These are phyloP conservation scores for Lanius ludovicianus DNA, from an alignment of 2,113 vertebrate species.

Conservation along the genomic window DNA sequence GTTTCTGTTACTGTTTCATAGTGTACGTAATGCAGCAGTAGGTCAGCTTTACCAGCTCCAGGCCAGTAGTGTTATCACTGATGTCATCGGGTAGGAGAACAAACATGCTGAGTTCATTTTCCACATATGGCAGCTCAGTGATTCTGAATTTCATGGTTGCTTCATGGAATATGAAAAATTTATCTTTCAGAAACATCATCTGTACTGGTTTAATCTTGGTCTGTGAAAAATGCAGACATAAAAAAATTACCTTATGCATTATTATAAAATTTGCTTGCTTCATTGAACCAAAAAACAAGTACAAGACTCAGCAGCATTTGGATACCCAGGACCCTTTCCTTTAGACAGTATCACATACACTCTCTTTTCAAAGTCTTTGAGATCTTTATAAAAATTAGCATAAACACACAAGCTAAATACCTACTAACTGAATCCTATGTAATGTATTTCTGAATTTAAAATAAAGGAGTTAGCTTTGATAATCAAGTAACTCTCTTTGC, in stretches of 20 bases:
- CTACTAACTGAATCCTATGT: neutral
- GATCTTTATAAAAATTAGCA: neutral
- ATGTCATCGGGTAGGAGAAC: constrained; percentile 79
- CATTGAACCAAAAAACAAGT: neutral
- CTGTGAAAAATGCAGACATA: constrained; percentile 47
- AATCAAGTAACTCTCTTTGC: neutral
- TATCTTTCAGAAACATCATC: constrained; percentile 80
- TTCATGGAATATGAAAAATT: constrained; percentile 65
- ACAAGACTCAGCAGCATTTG: neutral
- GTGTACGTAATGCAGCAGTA: neutral
- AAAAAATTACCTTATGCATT: neutral
- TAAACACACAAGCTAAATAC: neutral
- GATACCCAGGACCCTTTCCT: neutral
- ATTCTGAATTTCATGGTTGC: constrained; percentile 65
- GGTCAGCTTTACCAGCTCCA: constrained; percentile 78
- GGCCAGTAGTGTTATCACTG: constrained; percentile 70
- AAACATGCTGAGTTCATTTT: constrained; percentile 84
- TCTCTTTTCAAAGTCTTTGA: neutral
- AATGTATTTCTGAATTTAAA: neutral
- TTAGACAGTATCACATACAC: neutral
- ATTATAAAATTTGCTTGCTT: neutral
- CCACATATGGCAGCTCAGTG: constrained; percentile 82
- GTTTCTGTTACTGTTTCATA: neutral
- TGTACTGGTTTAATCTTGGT: constrained; percentile 75
- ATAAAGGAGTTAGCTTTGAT: neutral